Conservation (phyloP, 2,113 vertebrate genomes). For the Passer montanus region DNA sequence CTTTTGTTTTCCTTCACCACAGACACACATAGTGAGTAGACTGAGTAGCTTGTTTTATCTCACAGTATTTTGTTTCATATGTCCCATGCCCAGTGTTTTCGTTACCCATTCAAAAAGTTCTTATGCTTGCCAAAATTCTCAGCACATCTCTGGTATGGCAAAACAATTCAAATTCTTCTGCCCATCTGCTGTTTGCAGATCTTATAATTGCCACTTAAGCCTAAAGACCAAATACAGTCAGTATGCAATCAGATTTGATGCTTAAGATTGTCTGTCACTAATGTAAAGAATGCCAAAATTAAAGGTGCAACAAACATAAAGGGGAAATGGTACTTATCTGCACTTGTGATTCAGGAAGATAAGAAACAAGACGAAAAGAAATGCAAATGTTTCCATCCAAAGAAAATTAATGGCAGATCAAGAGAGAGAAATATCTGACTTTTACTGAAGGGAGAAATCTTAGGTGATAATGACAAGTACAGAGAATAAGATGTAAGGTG, state of each 20-base stretch:
- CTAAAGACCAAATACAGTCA: conserved; percentile 1
- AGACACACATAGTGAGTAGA: background rate
- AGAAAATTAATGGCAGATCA: background rate
- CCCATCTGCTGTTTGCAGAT: conserved; percentile 10
- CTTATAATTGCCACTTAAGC: conserved; percentile 19
- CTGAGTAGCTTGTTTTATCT: background rate
- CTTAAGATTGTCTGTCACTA: background rate
- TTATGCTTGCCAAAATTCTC: conserved; percentile 12
- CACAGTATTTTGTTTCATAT: background rate
- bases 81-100: background rate
- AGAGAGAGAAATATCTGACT: background rate
- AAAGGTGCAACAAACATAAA: background rate
- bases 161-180: background rate
- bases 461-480: background rate
- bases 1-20: background rate
- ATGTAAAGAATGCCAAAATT: background rate
- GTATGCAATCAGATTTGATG: background rate
- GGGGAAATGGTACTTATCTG: background rate
- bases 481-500: background rate
- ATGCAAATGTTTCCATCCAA: background rate
- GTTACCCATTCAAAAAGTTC: background rate
- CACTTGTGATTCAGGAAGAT: background rate
- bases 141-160: background rate
- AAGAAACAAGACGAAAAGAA: background rate
- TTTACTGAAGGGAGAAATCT: background rate